phyloP scores from a whole-genome alignment of 2,888 invertebrate species.

The Watsonalla cultraria region DNA sequence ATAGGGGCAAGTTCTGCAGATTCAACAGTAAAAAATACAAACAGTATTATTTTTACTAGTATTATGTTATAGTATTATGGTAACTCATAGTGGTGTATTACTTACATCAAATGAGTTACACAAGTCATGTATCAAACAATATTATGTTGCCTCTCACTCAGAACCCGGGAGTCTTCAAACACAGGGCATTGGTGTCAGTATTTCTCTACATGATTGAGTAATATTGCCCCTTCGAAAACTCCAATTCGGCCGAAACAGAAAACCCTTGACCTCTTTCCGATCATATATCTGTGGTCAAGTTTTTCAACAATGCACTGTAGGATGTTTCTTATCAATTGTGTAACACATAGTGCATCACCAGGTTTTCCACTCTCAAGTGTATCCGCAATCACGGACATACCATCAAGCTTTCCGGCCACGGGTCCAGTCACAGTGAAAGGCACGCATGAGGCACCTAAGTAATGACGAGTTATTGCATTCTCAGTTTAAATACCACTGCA shows the following conservation, averaged over 20 bases:
- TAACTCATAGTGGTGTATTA: conserved; percentile 66
- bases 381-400: conserved; percentile 74
- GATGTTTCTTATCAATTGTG: conserved; percentile 26
- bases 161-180: conserved; percentile 73
- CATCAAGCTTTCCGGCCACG: conserved; percentile 78
- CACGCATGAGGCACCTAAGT: conserved; percentile 75
- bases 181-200: conserved; percentile 49
- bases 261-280: conserved; percentile 76
- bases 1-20: conserved; percentile 14
- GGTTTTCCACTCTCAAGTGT: conserved; percentile 77
- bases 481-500: conserved; percentile 59
- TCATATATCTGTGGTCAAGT: conserved; percentile 71
- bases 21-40: conserved; percentile 10
- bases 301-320: conserved; percentile 75
- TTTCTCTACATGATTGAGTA: conserved; percentile 32
- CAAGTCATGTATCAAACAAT: conserved; percentile 54
- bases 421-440: conserved; percentile 77
- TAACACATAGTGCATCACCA: conserved; percentile 70
- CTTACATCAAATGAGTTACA: conserved; percentile 76
- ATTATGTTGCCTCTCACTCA: conserved; percentile 74
- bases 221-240: conserved; percentile 67
- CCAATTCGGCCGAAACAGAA: conserved; percentile 76
- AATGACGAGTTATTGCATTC: conserved; percentile 80
- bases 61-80: conserved; percentile 44
- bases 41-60: conserved; percentile 32